Evolutionary conservation across 2,888 invertebrate species (phyloP), one percentile per base, ranked within the genome.

Genomic region (Pseudoips prasinana): DNA sequence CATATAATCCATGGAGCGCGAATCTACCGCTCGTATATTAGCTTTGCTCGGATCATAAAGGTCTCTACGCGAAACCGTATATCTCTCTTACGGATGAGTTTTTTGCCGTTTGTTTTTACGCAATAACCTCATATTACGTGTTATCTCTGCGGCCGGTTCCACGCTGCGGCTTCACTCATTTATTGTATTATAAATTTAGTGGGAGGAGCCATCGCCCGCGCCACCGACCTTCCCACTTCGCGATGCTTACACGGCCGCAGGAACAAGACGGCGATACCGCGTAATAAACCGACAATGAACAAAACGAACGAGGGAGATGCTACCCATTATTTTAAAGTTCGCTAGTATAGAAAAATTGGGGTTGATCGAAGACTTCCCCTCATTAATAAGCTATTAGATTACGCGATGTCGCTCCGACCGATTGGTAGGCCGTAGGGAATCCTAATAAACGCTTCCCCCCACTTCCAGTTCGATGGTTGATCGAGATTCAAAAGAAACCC

Each of bases 381-480:
- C 72, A 85, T 88, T 87, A 88, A 88, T 86, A 86, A 86, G 86
- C 87, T 88, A 88, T 88, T 87, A 88, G 85, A 88, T 88, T 88
- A 88, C 84, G 63, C 70, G 70, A 77, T 77, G 79, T 78, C 82
- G 76, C 70, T 71, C 66, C 73, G 77, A 67, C 81, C 80, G 80
- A 87, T 88, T 87, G 87, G 87, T 82, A 85, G 84, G 71, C 83
- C 73, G 77, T 77, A 69, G 83, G 83, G 86, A 87, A 87, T 87
- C 86, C 87, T 75, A 84, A 85, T 86, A 87, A 87, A 73, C 70
- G 83, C 73, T 67, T 35, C 71, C 76, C 86, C 86, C 85, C 86
- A 78, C 87, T 86, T 87, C 86, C 85, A 86, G 74, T 70, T 74
- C 73, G 83, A 78, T 86, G 83, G 76, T 66, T 76, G 85, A 80